phyloP scores from a whole-genome alignment of 1,140 invertebrate species.

The Alviniconcha marisindica region DNA sequence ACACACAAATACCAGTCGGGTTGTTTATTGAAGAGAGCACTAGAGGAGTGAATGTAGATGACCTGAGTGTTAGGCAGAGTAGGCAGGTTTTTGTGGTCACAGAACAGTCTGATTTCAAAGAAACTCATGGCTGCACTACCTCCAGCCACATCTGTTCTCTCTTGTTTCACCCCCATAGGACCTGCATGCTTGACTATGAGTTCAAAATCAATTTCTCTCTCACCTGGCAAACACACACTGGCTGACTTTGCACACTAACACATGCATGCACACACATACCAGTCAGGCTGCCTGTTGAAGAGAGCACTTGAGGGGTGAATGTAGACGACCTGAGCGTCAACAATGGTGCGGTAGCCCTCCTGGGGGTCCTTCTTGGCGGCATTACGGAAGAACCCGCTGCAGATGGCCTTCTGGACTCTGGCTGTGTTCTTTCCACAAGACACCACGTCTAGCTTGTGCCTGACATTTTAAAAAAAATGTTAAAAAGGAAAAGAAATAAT shows the following conservation, averaged over 20 bases:
- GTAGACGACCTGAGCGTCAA: constrained; percentile 98
- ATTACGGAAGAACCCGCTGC: constrained; percentile 99
- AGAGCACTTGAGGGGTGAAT: constrained; percentile 99
- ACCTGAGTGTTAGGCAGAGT: too few relatives aligned
- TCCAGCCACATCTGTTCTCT: too few relatives aligned
- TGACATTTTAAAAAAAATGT: too few relatives aligned
- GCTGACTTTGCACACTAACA: too few relatives aligned
- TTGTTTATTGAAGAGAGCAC: constrained; percentile 97
- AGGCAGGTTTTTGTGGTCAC: too few relatives aligned
- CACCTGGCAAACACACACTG: too few relatives aligned
- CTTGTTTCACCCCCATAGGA: too few relatives aligned
- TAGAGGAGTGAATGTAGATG: constrained; percentile 99
- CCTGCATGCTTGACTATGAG: too few relatives aligned
- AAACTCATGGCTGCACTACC: too few relatives aligned
- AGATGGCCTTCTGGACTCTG: constrained; percentile 97
- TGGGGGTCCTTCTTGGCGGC: constrained; percentile 99
- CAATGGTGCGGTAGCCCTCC: constrained; percentile 98
- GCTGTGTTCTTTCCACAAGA: constrained; percentile 97
- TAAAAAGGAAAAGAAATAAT: too few relatives aligned
- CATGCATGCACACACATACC: constrained; percentile 79
- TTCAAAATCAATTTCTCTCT: too few relatives aligned
- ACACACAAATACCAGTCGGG: constrained; percentile 90
- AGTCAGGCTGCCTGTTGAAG: constrained; percentile 99
- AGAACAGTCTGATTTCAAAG: too few relatives aligned
- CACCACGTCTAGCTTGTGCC: constrained; percentile 97